Percentiles rank a stretch among this genome's conserved stretches.
Evolutionary conservation across 2,797 vertebrate species (phyloP).

Genomic region (Thaleichthys pacificus): DNA sequence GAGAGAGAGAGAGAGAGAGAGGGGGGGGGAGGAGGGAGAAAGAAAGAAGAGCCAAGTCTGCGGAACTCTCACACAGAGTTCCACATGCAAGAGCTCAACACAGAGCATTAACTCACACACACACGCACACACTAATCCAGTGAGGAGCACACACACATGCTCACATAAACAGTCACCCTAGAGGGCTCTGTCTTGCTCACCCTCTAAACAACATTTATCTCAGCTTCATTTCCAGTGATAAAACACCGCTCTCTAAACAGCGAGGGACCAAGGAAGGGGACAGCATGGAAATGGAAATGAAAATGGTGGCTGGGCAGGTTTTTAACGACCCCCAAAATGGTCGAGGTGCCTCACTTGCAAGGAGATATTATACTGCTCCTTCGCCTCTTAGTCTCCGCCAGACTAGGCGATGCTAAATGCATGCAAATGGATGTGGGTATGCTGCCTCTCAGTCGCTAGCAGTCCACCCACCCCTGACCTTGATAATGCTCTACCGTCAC

Average conservation of each 20-base stretch:
- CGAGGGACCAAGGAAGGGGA: slow-evolving; percentile 55
- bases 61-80: not conserved
- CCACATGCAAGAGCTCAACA: slow-evolving; percentile 34
- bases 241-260: slow-evolving; percentile 63
- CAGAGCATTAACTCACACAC: slow-evolving; percentile 51
- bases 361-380: slow-evolving; percentile 52
- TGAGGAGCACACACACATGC: not conserved
- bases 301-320: slow-evolving; percentile 60
- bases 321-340: slow-evolving; percentile 67
- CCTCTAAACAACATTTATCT: slow-evolving; percentile 69
- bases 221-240: slow-evolving; percentile 67
- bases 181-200: slow-evolving; percentile 37
- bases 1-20: not conserved
- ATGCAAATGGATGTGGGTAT: slow-evolving; percentile 53
- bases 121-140: not conserved
- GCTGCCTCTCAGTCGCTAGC: no score
- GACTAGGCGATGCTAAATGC: slow-evolving; percentile 60
- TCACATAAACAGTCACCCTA: not conserved
- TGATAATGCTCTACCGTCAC: no score
- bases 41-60: not conserved
- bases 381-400: slow-evolving; percentile 43
- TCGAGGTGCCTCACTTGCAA: slow-evolving; percentile 46
- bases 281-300: slow-evolving; percentile 70
- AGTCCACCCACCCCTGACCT: no score
- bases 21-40: not conserved